Evolutionary conservation across 2,113 vertebrate species (phyloP), one percentile per base, ranked within the genome.

Genomic region (Hemicordylus capensis): DNA sequence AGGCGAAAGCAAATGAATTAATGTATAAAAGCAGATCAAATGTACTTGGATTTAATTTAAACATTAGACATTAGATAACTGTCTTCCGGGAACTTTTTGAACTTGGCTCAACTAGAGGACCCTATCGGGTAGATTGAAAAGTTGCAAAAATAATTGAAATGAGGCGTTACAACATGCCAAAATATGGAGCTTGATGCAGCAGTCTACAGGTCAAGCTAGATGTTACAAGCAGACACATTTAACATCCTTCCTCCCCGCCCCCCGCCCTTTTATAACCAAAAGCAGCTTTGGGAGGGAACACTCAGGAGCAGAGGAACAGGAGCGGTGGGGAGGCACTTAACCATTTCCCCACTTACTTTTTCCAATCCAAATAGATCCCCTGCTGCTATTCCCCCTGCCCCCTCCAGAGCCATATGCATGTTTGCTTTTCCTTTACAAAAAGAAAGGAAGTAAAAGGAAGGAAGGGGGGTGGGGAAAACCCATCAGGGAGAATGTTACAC

Each of bases 1-100:
- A 82, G 70, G 75, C 58, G 80, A 75, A 74, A 81, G 69, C 44
- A 79, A 88, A 80, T 24, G 56, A 64, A n/a, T 88, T 78, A 77
- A 37, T 81, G 19, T 64, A 59, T 85, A 61, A 80, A 85, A 80
- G 76, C 66, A 78, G 58, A 80, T 80, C 67, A 79, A 63, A 61
- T 39, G 51, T 37, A 72, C 76, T 63, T 54, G 56, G 56, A 72
- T 79, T 85, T 59, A 39, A 70, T 79, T 28, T 61, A 61, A 59
- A 48, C 76, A 66, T 59, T 10, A 54, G 51, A n/a, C n/a, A n/a
- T n/a, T 84, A 85, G 39, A 69, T 37, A 72, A 73, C n/a, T 51
- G 67, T 72, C 46, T 85, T 61, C 44, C 34, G 37, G 44, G 34
- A 63, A 58, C 17, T 28, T 79, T 80, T 69, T 80, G 42, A 72